Base-by-base conservation (phyloP, 2,113 vertebrate genomes). In the Malaclemys terrapin region DNA sequence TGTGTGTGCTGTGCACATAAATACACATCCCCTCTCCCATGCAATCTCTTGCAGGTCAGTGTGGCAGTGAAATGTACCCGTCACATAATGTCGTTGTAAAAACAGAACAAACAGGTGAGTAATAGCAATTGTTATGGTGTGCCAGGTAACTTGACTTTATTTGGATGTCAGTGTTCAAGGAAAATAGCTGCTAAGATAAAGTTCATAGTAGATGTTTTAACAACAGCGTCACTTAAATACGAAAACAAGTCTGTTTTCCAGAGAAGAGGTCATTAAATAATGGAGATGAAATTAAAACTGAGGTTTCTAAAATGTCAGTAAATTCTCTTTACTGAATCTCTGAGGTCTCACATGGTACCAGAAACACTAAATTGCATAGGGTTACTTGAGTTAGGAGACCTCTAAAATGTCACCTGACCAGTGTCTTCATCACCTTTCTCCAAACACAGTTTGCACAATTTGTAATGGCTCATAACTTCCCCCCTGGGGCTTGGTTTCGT, bases 1-100 rank as follows among this genome's bases (percentile, higher is more conserved):
- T 81, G 49, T 16, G 76, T 72, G 56, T 81, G 29, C 4, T 8
- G 25, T 79, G 50, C 20, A 72, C 2, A 0, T 72, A 75, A 47
- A 84, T 47, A 29, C 52, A 49, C 0, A 2, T 85, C 80, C n/a
- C 90, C 57, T 87, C 84, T 94, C 19, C 72, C 53, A 14, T 93
- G 80, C 65, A 49, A 69, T 98, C 89, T 97, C 93, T 97, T 96
- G 65, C 89, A 99, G 99, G 98, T 87, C 98, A 99, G 69, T 99
- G 98, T 82, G 98, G 98, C 94, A 98, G 98, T 52, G 98, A 99
- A 81, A 94, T 99, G 90, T 98, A 99, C 82, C 98, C 98, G 29
- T 88, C 98, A 56, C 98, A 98, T 88, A 99, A 99, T 35, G 98
- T 98, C 93, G 98, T 98, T 85, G 98, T 99, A 96, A 99, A 99